Base-by-base conservation (phyloP, 2,888 invertebrate genomes). In the Microdon myrmicae region DNA sequence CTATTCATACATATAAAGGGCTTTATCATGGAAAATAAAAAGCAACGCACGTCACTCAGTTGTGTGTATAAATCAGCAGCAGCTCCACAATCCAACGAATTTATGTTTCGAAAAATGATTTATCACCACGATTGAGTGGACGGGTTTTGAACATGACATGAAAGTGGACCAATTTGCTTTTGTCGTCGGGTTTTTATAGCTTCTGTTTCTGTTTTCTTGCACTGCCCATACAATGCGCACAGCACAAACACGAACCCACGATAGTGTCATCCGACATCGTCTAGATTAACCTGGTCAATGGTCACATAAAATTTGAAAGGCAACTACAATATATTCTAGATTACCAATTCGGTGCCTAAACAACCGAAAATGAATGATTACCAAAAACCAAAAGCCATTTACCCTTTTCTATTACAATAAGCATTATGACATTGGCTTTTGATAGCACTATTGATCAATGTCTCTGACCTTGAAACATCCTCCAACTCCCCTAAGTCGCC, bases 111-210 rank as follows among this genome's bases (percentile, higher is more conserved):
- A 59, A 66, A 66, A 66, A 66, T 66, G 66, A 66, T 66, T 66
- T 66, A 66, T 66, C 66, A 66, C 59, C 38, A 45, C 59, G 53
- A 66, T 59, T 58, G 59, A 59, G 66, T 59, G 58, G 66, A 66
- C 66, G 58, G 58, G 54, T 54, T 47, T 53, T 28, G 44, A 66
- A 66, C 66, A 66, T 66, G 66, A 66, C 66, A 66, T 59, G 59
- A 66, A 67, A 60, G 66, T 68, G 66, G 58, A 66, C 67, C 68
- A 68, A 68, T 68, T 68, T 66, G 60, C 53, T 68, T 68, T 66
- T 67, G 67, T 68, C 67, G 60, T 66, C 43, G 44, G 25, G 32
- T 44, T 56, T 54, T 43, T 59, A n/a, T n/a, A n/a, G n/a, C n/a
- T n/a, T n/a, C n/a, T n/a, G n/a, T n/a, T 12, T 41, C 13, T 39